Base-by-base conservation (phyloP, 2,888 invertebrate genomes). In the Strigamia crassipes region DNA sequence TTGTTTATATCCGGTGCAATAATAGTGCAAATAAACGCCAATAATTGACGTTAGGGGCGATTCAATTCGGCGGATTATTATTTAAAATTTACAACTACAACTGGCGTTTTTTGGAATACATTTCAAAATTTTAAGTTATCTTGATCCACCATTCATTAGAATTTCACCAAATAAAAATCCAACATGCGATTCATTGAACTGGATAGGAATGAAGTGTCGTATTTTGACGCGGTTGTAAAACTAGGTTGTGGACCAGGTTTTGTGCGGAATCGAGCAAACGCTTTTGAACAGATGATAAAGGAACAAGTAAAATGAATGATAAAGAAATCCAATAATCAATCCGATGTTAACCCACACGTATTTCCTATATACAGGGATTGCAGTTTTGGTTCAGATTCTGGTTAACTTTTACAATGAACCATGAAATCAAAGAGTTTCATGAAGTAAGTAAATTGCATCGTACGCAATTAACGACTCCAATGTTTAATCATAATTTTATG, bases 361-460 rank as follows among this genome's bases (percentile, higher is more conserved):
- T 18, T 61, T 61, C 2, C 18, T 23, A 18, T 21, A 2, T 10
- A 15, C 61, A 61, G 61, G 61, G 61, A 18, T 61, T 61, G 23
- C 6, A 61, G 61, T 61, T 61, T 61, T 61, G 61, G 61, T 61
- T 61, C 23, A 61, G 61, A 61, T 61, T 61, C 61, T 61, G 61
- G 61, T 5, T 61, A 21, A 61, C 6, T n/a, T 61, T 61, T 23
- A 18, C 23, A 10, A 3, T 21, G 23, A 5, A 18, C n/a, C 61
- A 61, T 61, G 61, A 21, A 61, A 61, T 61, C 18, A 21, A 9
- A 18, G 61, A 61, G n/a, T 61, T 61, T n/a, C 4, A 61, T 18
- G 61, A 61, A 5, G 61, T 61, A 21, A 61, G 12, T 12, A 46
- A 13, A 46, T 6, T 6, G 3, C 2, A 10, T 13, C 10, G 42